Conservation (phyloP, 2,888 invertebrate species). For the Trissoscelio sp. region DNA sequence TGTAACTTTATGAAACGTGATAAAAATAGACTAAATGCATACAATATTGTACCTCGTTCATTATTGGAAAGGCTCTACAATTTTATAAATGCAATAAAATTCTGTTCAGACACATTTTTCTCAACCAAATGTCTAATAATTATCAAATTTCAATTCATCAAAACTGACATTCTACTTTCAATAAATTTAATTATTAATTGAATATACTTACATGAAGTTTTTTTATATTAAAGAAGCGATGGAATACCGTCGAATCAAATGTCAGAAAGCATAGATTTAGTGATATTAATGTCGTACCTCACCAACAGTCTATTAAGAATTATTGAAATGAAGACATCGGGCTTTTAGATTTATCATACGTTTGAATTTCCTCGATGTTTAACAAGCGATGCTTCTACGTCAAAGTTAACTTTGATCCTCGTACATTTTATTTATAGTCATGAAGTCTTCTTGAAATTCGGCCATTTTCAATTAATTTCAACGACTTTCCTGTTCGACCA, state of each 20-base stretch:
- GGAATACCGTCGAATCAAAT: conserved; percentile 13
- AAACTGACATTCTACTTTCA: not conserved
- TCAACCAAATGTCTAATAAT: too few species aligned
- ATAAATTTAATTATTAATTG: conserved; percentile 1
- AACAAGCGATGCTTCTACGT: conserved; percentile 48
- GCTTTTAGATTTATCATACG: conserved; percentile 11
- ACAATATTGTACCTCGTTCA: conserved; percentile 26
- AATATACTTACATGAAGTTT: conserved; percentile 46
- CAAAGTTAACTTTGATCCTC: conserved; percentile 60
- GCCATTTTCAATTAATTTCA: conserved; percentile 53
- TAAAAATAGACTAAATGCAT: conserved; percentile 39
- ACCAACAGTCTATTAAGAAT: conserved; percentile 28
- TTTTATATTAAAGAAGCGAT: not conserved
- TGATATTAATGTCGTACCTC: conserved; percentile 9
- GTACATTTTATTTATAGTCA: conserved; percentile 55
- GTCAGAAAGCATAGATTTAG: conserved; percentile 23
- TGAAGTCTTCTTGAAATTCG: conserved; percentile 47
- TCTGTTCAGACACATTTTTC: too few species aligned
- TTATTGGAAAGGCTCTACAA: conserved; percentile 1
- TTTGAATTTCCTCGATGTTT: conserved; percentile 43
- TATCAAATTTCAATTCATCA: not conserved
- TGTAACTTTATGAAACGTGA: conserved; percentile 16
- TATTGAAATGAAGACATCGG: conserved; percentile 23
- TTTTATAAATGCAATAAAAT: not conserved
- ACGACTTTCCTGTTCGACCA: conserved; percentile 32